A percentile compares a stretch with the other conserved stretches of the same genome.
These are phyloP conservation scores for Siderastrea siderea DNA, from an alignment of 92 coral and sea anemone species.

Conservation along the genomic window DNA sequence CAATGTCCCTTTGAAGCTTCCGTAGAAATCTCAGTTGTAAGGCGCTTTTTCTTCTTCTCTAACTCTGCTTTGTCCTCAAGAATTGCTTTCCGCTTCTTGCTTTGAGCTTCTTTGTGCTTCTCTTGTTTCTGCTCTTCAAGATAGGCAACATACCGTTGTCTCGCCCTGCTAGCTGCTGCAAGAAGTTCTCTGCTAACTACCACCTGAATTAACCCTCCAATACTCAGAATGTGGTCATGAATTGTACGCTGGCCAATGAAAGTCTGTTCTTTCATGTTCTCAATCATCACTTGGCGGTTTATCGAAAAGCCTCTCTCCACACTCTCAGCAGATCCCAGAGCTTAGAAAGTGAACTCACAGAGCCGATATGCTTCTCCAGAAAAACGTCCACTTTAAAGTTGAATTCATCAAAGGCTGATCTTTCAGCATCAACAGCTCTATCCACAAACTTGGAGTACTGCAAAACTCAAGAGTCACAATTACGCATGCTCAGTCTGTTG, in stretches of 20 bases:
- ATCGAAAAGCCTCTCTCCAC: conserved; percentile 63
- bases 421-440: conserved; percentile 42
- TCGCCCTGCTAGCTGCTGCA: conserved; percentile 45
- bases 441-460: conserved; percentile 60
- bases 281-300: conserved; percentile 56
- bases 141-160: conserved; percentile 2
- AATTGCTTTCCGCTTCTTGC: not conserved
- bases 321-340: conserved; percentile 47
- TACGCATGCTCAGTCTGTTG: conserved; percentile 51
- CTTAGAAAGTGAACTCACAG: conserved; percentile 44
- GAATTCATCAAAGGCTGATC: conserved; percentile 41
- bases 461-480: conserved; percentile 39
- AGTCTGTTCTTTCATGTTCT: conserved; percentile 56
- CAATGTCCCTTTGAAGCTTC: no score
- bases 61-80: not conserved
- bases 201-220: conserved; percentile 19
- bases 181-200: conserved; percentile 44
- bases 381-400: conserved; percentile 28
- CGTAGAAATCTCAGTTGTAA: not conserved
- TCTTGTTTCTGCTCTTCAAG: conserved; percentile 6
- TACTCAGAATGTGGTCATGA: conserved; percentile 47
- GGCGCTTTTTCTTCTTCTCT: not conserved
- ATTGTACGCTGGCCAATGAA: conserved; percentile 53
- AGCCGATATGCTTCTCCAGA: conserved; percentile 53
- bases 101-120: not conserved